Evolutionary conservation across 2,888 invertebrate genomes (phyloP).

Genomic region (Leucoptera coffeella): DNA sequence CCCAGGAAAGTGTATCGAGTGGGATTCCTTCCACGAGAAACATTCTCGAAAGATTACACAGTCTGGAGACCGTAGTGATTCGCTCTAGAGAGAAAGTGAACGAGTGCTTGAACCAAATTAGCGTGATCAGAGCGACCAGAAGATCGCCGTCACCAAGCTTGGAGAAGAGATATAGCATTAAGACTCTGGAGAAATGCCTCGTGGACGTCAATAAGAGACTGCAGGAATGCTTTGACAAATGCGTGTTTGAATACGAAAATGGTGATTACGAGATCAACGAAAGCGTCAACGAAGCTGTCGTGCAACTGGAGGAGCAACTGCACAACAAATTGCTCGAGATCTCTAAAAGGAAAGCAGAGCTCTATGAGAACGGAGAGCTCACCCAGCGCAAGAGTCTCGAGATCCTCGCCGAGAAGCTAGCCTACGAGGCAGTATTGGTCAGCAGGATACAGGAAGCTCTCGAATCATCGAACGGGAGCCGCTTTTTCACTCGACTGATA

Average conservation of each 20-base stretch:
- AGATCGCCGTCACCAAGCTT: slow-evolving; percentile 59
- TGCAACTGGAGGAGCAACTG: slow-evolving; percentile 61
- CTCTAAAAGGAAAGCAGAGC: slow-evolving; percentile 58
- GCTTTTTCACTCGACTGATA: slow-evolving; percentile 56
- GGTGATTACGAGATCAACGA: slow-evolving; percentile 25
- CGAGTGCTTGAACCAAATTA: slow-evolving; percentile 61
- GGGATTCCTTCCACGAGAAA: slow-evolving; percentile 48
- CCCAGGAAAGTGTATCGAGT: slow-evolving; percentile 21
- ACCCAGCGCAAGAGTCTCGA: slow-evolving; percentile 63
- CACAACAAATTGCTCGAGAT: slow-evolving; percentile 64
- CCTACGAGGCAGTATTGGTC: slow-evolving; percentile 71
- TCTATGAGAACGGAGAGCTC: slow-evolving; percentile 62
- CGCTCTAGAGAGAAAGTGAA: slow-evolving; percentile 62
- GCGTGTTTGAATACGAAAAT: slow-evolving; percentile 45
- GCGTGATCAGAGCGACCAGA: slow-evolving; percentile 55
- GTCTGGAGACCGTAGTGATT: slow-evolving; percentile 56
- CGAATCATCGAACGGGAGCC: slow-evolving; percentile 48
- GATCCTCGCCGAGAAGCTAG: slow-evolving; percentile 71
- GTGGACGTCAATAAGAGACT: slow-evolving; percentile 58
- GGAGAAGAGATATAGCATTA: slow-evolving; percentile 58
- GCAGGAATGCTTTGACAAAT: slow-evolving; percentile 53
- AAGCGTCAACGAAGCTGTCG: slow-evolving; percentile 54
- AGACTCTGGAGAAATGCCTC: slow-evolving; percentile 59
- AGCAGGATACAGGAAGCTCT: slow-evolving; percentile 64
- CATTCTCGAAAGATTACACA: slow-evolving; percentile 52